phyloP scores from a whole-genome alignment of 2,113 vertebrate genomes.

The Colistium nudipinnis region DNA sequence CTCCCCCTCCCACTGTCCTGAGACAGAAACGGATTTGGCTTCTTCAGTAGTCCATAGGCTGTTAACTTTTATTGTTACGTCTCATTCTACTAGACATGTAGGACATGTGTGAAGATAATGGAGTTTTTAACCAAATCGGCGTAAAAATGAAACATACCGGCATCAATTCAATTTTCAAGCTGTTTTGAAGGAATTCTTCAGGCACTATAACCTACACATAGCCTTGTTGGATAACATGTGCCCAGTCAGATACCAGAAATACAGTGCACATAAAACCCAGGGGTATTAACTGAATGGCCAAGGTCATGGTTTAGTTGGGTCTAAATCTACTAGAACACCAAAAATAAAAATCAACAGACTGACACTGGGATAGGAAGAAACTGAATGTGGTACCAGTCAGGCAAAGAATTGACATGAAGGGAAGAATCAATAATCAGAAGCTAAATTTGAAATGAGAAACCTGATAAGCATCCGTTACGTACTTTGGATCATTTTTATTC shows the following conservation, averaged over 20 bases:
- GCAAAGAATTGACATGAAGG: too few species aligned
- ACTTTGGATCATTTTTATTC: too few species aligned
- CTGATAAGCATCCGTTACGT: too few species aligned
- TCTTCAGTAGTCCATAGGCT: conserved; percentile 56
- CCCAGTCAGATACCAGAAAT: not conserved
- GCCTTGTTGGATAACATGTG: not conserved
- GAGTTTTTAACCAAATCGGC: not conserved
- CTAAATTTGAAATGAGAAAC: too few species aligned
- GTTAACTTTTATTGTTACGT: not conserved
- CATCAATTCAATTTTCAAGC: not conserved
- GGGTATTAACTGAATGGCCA: too few species aligned
- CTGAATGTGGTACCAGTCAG: too few species aligned
- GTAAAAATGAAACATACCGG: not conserved
- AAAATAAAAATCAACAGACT: too few species aligned
- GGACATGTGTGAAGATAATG: not conserved
- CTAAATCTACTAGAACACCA: too few species aligned
- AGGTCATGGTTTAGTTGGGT: too few species aligned
- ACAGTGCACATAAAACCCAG: too few species aligned
- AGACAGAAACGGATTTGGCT: conserved; percentile 76
- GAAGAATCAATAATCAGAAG: too few species aligned
- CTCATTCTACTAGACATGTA: not conserved
- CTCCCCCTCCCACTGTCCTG: conserved; percentile 69
- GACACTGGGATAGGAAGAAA: too few species aligned
- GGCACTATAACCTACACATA: not conserved
- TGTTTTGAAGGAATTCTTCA: not conserved